A percentile compares a stretch with the other conserved stretches of the same genome.
phyloP scores from a whole-genome alignment of 2,888 invertebrate genomes.

The Parasteatoda lunata region DNA sequence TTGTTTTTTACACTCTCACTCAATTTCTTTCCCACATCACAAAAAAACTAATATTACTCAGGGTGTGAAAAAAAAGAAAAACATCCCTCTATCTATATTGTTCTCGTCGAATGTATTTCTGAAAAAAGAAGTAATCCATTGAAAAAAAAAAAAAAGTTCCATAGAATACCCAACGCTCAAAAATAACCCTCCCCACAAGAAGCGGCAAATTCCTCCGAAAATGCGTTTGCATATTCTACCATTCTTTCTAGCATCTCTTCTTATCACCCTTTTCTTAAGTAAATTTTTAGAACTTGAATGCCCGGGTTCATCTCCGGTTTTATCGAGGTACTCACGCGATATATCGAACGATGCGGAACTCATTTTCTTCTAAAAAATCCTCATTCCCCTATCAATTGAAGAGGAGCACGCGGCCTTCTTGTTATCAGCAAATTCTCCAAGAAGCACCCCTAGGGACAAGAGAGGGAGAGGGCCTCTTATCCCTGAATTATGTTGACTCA shows the following conservation, averaged over 20 bases:
- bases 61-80: no score
- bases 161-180: no score
- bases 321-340: not conserved
- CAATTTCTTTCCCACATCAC: no score
- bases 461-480: constrained; percentile 32
- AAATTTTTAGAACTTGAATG: not conserved
- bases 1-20: no score
- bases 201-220: no score
- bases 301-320: not conserved
- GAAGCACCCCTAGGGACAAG: constrained; percentile 36
- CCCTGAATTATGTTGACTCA: constrained; percentile 61
- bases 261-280: not conserved
- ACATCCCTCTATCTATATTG: no score
- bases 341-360: constrained; percentile 15
- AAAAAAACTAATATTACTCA: no score
- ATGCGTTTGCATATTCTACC: constrained; percentile 10
- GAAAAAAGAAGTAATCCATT: no score
- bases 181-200: no score
- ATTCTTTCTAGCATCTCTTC: not conserved
- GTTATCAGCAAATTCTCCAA: constrained; percentile 35
- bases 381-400: not conserved
- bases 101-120: no score
- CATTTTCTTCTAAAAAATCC: constrained; percentile 36
- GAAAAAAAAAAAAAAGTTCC: no score
- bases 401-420: constrained; percentile 15